phyloP scores from a whole-genome alignment of 2,113 vertebrate species.

The Tachuris rubrigastra region DNA sequence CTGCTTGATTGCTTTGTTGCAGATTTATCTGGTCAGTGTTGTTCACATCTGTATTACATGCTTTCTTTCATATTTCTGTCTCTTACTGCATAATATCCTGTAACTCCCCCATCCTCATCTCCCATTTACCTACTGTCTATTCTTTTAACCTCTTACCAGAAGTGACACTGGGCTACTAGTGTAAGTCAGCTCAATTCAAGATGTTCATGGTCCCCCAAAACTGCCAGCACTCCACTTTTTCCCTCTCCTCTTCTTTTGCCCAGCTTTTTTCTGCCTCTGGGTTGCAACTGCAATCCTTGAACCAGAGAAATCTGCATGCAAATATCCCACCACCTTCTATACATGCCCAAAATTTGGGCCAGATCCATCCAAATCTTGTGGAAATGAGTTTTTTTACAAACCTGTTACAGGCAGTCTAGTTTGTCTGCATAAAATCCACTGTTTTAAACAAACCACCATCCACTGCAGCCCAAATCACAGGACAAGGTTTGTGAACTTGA shows the following conservation, averaged over 20 bases:
- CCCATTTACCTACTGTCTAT: background rate
- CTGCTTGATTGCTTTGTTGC: background rate
- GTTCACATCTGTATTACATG: background rate
- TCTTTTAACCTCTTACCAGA: background rate
- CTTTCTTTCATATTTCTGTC: background rate
- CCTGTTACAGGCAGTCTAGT: background rate
- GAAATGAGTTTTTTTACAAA: slow-evolving; percentile 13
- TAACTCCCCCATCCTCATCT: background rate
- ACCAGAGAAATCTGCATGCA: background rate
- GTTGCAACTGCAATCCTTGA: background rate
- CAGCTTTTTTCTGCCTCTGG: background rate
- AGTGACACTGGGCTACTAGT: background rate
- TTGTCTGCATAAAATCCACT: background rate
- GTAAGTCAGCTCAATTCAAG: background rate
- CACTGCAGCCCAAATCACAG: background rate
- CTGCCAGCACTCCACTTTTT: background rate
- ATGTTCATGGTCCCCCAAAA: background rate
- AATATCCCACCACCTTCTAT: background rate
- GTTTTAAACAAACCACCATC: background rate
- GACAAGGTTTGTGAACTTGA: background rate
- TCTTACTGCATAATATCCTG: background rate
- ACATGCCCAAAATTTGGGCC: background rate
- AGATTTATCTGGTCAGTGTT: background rate
- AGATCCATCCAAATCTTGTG: background rate
- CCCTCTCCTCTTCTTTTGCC: background rate